Evolutionary conservation across 2,888 invertebrate genomes (phyloP).

Genomic region (Monochamus alternatus): DNA sequence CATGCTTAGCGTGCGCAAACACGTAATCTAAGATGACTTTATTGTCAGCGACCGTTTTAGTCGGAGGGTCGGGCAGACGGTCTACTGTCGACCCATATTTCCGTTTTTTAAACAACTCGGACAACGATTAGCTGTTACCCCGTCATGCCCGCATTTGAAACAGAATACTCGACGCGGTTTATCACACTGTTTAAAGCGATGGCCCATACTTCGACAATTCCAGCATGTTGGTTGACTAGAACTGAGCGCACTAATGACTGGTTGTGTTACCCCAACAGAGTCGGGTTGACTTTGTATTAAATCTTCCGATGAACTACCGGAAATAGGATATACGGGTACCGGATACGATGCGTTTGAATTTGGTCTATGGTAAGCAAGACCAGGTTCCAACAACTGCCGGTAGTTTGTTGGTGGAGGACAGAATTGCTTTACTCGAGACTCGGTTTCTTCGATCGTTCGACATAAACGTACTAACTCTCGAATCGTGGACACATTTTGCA

Average conservation of each 20-base stretch:
- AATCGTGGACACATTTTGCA: conserved; percentile 7
- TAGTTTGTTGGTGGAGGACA: conserved; percentile 20
- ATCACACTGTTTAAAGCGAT: conserved; percentile 22
- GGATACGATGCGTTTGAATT: background rate
- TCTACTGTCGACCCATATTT: conserved; percentile 15
- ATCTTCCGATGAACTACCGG: background rate
- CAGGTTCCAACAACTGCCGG: conserved; percentile 31
- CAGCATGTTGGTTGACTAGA: conserved; percentile 2
- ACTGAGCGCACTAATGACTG: background rate
- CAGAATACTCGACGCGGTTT: conserved; percentile 21
- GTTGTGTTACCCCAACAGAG: background rate
- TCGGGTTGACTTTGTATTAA: background rate
- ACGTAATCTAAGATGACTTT: background rate
- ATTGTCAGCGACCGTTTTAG: background rate
- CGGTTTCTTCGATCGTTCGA: background rate
- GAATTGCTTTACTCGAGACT: background rate
- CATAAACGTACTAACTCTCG: background rate
- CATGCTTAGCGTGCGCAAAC: conserved; percentile 31
- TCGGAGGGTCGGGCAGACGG: background rate
- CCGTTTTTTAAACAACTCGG: conserved; percentile 32
- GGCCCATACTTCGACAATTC: conserved; percentile 27
- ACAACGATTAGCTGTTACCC: conserved; percentile 1
- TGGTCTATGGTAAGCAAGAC: conserved; percentile 33
- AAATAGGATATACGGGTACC: background rate
- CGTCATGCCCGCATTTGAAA: conserved; percentile 26